Evolutionary conservation across 1,140 invertebrate genomes (phyloP), one percentile per base, ranked within the genome.

Genomic region (Lucilia sericata): DNA sequence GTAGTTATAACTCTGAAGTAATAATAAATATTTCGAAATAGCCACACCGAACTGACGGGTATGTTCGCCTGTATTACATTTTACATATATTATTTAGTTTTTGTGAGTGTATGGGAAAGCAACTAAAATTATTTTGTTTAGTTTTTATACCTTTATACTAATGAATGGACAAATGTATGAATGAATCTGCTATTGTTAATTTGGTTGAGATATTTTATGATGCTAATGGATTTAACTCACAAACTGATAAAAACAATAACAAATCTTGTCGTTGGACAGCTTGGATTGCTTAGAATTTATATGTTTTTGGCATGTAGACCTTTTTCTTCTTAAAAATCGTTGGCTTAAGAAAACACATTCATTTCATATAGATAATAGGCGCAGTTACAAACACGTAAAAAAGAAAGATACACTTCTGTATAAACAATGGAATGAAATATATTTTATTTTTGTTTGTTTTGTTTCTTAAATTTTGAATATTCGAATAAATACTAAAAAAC

Each of bases 101-200:
- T 60, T 60, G 14, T 60, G 17, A 60, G 55, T 60, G 14, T 60
- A 5, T 42, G 42, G 42, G 42, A 60, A 60, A 60, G 55, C 5
- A 60, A 60, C n/a, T n/a, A 60, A 60, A 8, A 42, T n/a, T 14
- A 17, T 60, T 60, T 60, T 60, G 13, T 60, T 60, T 60, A 60
- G 55, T 60, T 60, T 60, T 17, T n/a, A 3, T 60, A 17, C n/a
- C 14, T 60, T 60, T 14, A 17, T n/a, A 60, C 55, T 60, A 17
- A 60, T 60, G 55, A 60, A 60, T 60, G 55, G 14, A n/a, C 55
- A n/a, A 60, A 60, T 60, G 55, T 14, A 60, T 60, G 55, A 60
- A 17, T 60, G 55, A 60, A 60, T 60, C 55, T n/a, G 55, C n/a
- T 60, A 60, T 60, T 60, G 55, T 60, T 60, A n/a, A 13, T n/a